Percentiles rank a stretch among this genome's conserved stretches.
These are phyloP conservation scores for Ectemnius lituratus DNA, from an alignment of 2,888 invertebrate species.

Conservation along the genomic window DNA sequence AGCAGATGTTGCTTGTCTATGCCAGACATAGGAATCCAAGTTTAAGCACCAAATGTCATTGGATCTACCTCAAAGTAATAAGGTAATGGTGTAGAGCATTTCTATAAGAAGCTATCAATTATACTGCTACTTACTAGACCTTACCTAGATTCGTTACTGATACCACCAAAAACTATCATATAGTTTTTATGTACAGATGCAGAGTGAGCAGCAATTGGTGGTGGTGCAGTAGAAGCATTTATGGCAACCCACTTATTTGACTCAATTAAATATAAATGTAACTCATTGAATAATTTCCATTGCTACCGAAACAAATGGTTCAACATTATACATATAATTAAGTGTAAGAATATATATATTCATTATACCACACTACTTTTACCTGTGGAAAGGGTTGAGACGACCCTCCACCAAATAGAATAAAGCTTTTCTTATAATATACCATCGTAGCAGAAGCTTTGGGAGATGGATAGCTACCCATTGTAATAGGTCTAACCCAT, in stretches of 20 bases:
- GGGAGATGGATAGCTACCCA: conserved; percentile 95
- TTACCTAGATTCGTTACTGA: conserved; percentile 70
- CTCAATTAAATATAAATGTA: conserved; percentile 91
- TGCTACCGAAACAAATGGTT: conserved; percentile 73
- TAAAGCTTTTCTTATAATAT: conserved; percentile 88
- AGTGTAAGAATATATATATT: neutral
- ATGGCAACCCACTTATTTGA: conserved; percentile 89
- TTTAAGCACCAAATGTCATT: conserved; percentile 95
- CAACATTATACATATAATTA: conserved; percentile 5
- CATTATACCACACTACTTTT: conserved; percentile 7
- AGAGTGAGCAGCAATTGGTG: conserved; percentile 95
- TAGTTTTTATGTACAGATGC: conserved; percentile 89
- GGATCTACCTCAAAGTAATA: conserved; percentile 77
- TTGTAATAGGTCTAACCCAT: conserved; percentile 91
- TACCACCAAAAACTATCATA: conserved; percentile 91
- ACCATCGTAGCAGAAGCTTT: conserved; percentile 97
- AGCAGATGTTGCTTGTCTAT: conserved; percentile 84
- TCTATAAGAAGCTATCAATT: neutral
- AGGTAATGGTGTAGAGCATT: conserved; percentile 3
- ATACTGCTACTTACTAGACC: conserved; percentile 10
- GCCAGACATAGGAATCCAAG: conserved; percentile 88
- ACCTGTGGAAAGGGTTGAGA: conserved; percentile 93
- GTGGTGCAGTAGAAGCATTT: conserved; percentile 83
- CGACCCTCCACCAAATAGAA: conserved; percentile 95
- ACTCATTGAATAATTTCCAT: conserved; percentile 93